phyloP scores from a whole-genome alignment of 2,113 vertebrate genomes.

The Channa argus region DNA sequence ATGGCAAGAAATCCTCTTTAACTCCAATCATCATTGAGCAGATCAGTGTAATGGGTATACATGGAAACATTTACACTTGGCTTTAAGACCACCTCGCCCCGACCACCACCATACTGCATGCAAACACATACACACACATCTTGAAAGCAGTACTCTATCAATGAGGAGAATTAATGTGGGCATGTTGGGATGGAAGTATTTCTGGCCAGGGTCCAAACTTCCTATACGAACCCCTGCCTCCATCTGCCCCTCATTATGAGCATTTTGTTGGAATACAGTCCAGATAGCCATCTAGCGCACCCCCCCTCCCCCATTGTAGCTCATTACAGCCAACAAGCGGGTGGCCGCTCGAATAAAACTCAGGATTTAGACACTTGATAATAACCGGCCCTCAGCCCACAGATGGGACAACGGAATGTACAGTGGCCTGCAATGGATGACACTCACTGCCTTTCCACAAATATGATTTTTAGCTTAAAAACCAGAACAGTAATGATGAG shows the following conservation, averaged over 20 bases:
- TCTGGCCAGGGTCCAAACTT: slow-evolving; percentile 62
- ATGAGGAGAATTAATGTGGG: slow-evolving; percentile 67
- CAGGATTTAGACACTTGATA: slow-evolving; percentile 16
- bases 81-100: slow-evolving; percentile 18
- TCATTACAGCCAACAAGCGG: slow-evolving; percentile 4
- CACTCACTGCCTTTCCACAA: slow-evolving; percentile 37
- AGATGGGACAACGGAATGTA: not conserved
- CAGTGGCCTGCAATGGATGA: slow-evolving; percentile 28
- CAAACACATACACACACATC: slow-evolving; percentile 43
- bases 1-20: slow-evolving; percentile 68
- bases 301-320: slow-evolving; percentile 11
- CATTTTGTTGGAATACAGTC: slow-evolving; percentile 62
- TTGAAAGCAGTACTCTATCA: slow-evolving; percentile 60
- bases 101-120: slow-evolving; percentile 11
- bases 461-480: slow-evolving; percentile 50
- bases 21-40: slow-evolving; percentile 60
- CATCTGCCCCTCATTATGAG: slow-evolving; percentile 76
- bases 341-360: slow-evolving; percentile 32
- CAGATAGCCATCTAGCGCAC: slow-evolving; percentile 43
- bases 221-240: slow-evolving; percentile 35
- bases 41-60: slow-evolving; percentile 56
- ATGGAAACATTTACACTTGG: slow-evolving; percentile 63
- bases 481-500: slow-evolving; percentile 49
- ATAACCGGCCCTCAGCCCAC: slow-evolving; percentile 21
- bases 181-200: slow-evolving; percentile 72